These are phyloP conservation scores for Siphamia tubifer DNA, from an alignment of 2,113 vertebrate species.

Conservation along the genomic window DNA sequence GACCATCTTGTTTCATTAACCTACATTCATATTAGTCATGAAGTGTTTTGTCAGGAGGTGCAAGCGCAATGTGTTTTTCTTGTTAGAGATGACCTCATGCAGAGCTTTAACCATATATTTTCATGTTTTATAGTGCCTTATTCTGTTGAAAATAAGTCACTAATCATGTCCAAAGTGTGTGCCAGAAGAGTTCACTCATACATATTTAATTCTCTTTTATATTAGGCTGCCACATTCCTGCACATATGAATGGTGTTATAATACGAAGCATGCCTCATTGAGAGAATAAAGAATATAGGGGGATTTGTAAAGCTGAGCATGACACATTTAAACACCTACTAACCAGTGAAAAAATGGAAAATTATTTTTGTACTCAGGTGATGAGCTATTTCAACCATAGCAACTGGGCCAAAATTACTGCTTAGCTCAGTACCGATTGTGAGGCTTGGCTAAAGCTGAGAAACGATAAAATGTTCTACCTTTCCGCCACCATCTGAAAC, in stretches of 20 bases:
- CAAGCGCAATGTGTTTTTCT: too few species aligned
- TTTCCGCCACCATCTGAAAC: slow-evolving; percentile 2
- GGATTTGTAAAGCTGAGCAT: background rate
- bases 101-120: too few species aligned
- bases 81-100: too few species aligned
- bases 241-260: background rate
- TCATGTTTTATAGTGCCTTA: too few species aligned
- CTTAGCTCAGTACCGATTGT: background rate
- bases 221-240: background rate
- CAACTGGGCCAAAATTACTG: background rate
- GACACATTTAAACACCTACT: background rate
- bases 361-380: background rate
- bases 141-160: too few species aligned
- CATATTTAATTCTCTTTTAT: background rate
- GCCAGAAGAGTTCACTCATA: too few species aligned
- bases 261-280: background rate
- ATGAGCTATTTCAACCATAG: background rate
- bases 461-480: background rate
- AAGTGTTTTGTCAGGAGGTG: too few species aligned
- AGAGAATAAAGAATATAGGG: background rate
- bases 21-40: too few species aligned
- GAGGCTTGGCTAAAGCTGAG: background rate
- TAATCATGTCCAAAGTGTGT: too few species aligned
- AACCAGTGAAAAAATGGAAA: background rate
- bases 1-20: too few species aligned